Base-by-base conservation (phyloP, 1,140 invertebrate species). In the Drosophila sproati region DNA sequence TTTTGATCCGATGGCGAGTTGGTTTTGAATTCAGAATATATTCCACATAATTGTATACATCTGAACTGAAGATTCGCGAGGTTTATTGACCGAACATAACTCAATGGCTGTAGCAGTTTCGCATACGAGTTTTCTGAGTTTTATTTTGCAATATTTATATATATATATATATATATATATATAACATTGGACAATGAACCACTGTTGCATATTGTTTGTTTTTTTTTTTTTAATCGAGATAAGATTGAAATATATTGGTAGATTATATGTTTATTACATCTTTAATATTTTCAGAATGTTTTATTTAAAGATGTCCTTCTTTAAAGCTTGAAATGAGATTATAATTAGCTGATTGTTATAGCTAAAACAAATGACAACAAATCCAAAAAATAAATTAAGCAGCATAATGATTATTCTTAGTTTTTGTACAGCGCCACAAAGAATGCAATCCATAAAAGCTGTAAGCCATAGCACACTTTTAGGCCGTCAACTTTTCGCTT, bases 21-120 rank as follows among this genome's bases (percentile, higher is more conserved):
- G 37, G 70, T 70, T 62, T 60, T 43, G 32, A 54, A 74, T 70
- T 52, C 72, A 50, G 37, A 51, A 74, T 61, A 29, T 47, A 56
- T 47, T 28, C 56, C 29, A 68, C 29, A 50, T 48, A 55, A 63
- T 55, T 34, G 8, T 64, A 64, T 29, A 41, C 43, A 50, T 56
- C 12, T 35, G 3, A 43, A 54, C 51, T 66, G 34, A 52, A 64
- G 50, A 35, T 57, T 5, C 20, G 28, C 7, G 35, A 51, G 41
- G 72, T 74, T 74, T 70, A 50, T 70, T 74, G 72, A 74, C 72
- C 72, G 66, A 12, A 34, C 41, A 7, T 8, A 45, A 12, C 10
- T 39, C 5, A 55, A 64, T 20, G 20, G 20, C 20, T 20, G 20
- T 20, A 20, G 0, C 20, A 20, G 20, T 20, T 20, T 20, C 20